These are phyloP conservation scores for Scaptomyza flava DNA, from an alignment of 2,888 invertebrate genomes.

Conservation along the genomic window DNA sequence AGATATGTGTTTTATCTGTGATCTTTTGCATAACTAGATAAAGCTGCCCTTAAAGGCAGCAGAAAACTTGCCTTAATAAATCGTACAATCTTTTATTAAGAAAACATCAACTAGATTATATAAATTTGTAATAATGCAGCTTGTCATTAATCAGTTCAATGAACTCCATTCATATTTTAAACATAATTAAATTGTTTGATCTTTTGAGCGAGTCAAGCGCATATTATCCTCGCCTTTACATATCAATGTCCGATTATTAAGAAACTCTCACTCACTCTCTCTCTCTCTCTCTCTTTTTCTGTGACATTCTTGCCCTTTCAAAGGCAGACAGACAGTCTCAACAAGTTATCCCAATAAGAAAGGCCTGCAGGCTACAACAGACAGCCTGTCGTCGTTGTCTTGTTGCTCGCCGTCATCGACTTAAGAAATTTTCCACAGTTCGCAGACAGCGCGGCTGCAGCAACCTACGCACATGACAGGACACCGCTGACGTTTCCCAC, in stretches of 20 bases:
- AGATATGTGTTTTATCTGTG: background rate
- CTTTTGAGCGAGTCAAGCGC: conserved; percentile 19
- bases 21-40: too few relatives aligned
- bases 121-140: background rate
- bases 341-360: conserved; percentile 25
- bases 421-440: conserved; percentile 61
- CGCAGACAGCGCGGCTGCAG: conserved; percentile 57
- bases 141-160: background rate
- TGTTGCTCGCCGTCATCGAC: conserved; percentile 24
- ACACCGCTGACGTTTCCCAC: conserved; percentile 38
- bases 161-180: background rate
- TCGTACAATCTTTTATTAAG: too few relatives aligned
- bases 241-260: conserved; percentile 49
- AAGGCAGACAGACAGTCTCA: background rate
- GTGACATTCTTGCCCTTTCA: background rate
- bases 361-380: conserved; percentile 45
- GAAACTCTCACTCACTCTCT: background rate
- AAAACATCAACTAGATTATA: too few relatives aligned
- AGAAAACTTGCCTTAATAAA: too few relatives aligned
- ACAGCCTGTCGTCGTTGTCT: conserved; percentile 65
- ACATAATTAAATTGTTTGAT: conserved; percentile 29
- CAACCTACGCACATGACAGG: conserved; percentile 60
- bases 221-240: conserved; percentile 43
- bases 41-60: too few relatives aligned
- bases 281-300: too few relatives aligned